These are phyloP conservation scores for Prionace glauca DNA, from an alignment of 2,797 vertebrate genomes.

Conservation along the genomic window DNA sequence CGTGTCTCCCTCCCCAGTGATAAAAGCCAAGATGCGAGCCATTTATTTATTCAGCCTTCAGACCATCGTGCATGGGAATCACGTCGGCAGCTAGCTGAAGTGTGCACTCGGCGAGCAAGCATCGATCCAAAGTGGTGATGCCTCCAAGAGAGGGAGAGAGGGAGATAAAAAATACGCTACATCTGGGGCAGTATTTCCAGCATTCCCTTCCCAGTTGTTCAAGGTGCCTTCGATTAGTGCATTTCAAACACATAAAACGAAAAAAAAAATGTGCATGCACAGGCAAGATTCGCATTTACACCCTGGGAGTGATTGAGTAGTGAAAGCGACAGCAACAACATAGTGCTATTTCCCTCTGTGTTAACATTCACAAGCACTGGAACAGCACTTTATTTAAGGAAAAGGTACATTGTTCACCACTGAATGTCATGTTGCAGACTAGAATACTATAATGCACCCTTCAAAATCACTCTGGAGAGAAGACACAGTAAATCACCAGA, in stretches of 20 bases:
- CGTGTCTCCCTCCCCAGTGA: not conserved
- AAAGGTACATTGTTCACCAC: not conserved
- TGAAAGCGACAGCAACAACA: not conserved
- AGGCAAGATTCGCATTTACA: not conserved
- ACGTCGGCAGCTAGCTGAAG: not conserved
- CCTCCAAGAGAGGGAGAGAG: not conserved
- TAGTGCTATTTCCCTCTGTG: not conserved
- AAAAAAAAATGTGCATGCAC: not conserved
- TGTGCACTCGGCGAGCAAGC: not conserved
- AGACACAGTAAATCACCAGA: not conserved
- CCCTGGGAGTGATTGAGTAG: not conserved
- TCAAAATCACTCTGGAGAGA: not conserved
- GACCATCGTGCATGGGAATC: constrained; percentile 16
- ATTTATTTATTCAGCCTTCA: not conserved
- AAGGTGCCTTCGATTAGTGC: not conserved
- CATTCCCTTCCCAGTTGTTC: not conserved
- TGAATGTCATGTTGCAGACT: not conserved
- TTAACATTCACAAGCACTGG: not conserved
- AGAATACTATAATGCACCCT: not conserved
- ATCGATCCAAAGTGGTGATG: not conserved
- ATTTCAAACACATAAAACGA: not conserved
- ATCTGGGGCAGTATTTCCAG: constrained; percentile 13
- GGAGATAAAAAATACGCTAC: not conserved
- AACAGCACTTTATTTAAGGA: not conserved
- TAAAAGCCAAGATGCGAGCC: constrained; percentile 8